Evolutionary conservation across 2,797 vertebrate genomes (phyloP), one percentile per base, ranked within the genome.

Genomic region (Pteronotus mesoamericanus): DNA sequence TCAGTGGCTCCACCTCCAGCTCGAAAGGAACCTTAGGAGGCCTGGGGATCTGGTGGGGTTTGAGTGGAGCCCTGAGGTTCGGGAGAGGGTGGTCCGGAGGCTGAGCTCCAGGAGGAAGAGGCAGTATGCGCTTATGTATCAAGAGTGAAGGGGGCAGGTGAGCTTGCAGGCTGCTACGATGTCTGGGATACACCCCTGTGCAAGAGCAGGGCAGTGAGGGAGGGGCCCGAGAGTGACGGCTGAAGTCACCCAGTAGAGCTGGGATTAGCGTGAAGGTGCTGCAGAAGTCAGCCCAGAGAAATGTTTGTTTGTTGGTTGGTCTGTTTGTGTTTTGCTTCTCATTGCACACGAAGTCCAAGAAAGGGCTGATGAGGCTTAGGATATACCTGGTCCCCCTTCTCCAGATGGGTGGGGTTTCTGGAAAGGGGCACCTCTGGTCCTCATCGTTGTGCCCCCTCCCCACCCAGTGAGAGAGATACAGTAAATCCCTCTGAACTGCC

Each of bases 121-220:
- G 18, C 29, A 39, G 66, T 10, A 7, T 22, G 9, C 22, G 6
- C 5, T 18, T 32, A 9, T 2, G 29, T 57, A 55, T 88, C 86
- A 97, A 85, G 75, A 83, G 44, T 16, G 32, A 66, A 32, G 46
- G 15, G 55, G 8, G 1, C 1, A 4, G 0, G 14, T 3, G n/a
- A 51, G 66, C 34, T 61, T 78, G 32, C 8, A 53, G 75, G 34
- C 55, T 21, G 7, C 6, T 37, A 0, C 0, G 14, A 4, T 9
- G 11, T 80, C 82, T 7, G 24, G 53, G 19, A 53, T 6, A 4
- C 0, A 6, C 11, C 37, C 15, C 32, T 66, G 12, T 86, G 26
- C 51, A 26, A 48, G n/a, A 46, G 6, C 16, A 51, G n/a, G 3
- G 15, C 39, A 37, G 51, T 9, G n/a, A 61, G 14, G 32, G 32